Base-by-base conservation (phyloP, 2,113 vertebrate genomes). In the Pungitius pungitius region DNA sequence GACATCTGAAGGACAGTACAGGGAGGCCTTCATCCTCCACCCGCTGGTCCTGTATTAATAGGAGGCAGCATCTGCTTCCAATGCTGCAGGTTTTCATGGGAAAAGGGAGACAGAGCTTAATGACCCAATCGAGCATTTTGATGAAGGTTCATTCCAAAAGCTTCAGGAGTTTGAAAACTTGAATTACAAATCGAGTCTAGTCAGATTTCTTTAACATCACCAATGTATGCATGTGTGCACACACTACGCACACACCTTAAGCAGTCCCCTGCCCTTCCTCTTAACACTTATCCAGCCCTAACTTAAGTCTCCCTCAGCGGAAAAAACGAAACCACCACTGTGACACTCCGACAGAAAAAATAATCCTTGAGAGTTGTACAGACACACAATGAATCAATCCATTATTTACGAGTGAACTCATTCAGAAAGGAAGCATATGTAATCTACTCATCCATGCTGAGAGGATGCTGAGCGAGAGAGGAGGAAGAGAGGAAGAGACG, bases 381-480 rank as follows among this genome's bases (percentile, higher is more conserved):
- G 88, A 87, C 71, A 76, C 80, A 89, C 86, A 87, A 88, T 91
- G 90, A 89, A 90, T 91, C 90, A 90, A 88, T 90, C 87, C 88
- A 89, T 90, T 90, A 90, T 91, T 90, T 90, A 89, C 83, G 64
- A 90, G 85, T 90, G 90, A 92, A 90, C 87, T 92, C 86, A 91
- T 90, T 91, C 90, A 88, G 90, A 90, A 90, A 92, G 84, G 85
- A 87, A 90, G 89, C 91, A 90, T 90, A 91, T 92, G 91, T 91
- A 91, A 90, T 88, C 81, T 90, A 87, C 89, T 90, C 91, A 90
- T 92, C 90, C 90, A 91, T 91, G 86, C 88, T 89, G 87, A 83
- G 86, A 84, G 81, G 85, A 89, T 85, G 80, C 85, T 85, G 89
- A 78, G 85, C 81, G 76, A 49, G 69, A 80, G 81, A 81, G 66